phyloP scores from a whole-genome alignment of 2,113 vertebrate genomes.

The Vulpes lagopus region DNA sequence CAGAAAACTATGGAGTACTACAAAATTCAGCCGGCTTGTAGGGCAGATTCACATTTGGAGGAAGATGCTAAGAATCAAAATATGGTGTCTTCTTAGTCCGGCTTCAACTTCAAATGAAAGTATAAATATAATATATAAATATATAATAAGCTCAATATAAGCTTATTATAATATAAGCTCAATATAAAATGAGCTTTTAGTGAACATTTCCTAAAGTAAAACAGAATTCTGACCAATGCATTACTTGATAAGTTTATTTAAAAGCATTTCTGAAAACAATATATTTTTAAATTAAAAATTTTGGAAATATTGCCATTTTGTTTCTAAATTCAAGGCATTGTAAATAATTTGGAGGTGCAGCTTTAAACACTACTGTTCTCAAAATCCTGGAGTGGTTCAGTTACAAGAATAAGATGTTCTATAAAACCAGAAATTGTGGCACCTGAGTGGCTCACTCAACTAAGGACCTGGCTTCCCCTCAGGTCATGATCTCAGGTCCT shows the following conservation, averaged over 20 bases:
- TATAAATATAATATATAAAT: neutral
- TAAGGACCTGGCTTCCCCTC: too few species aligned
- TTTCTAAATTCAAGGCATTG: neutral
- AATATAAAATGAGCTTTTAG: neutral
- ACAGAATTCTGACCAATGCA: neutral
- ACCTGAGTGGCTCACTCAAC: too few species aligned
- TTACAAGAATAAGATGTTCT: neutral
- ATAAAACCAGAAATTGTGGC: neutral
- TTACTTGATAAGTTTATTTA: neutral
- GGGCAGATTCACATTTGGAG: neutral
- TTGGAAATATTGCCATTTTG: neutral
- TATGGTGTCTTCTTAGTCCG: neutral
- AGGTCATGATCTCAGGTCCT: too few species aligned
- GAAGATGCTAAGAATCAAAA: neutral
- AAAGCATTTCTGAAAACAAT: neutral
- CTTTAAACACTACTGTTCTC: neutral
- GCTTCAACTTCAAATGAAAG: constrained; percentile 26
- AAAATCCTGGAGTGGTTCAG: neutral
- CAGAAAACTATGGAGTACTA: neutral
- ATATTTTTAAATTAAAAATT: neutral
- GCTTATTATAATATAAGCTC: too few species aligned
- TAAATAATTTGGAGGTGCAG: neutral
- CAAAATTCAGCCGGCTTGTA: neutral
- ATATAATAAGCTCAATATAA: too few species aligned
- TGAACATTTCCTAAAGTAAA: neutral